Base-by-base conservation (phyloP, 1,140 invertebrate genomes). In the Drosophila cardini region DNA sequence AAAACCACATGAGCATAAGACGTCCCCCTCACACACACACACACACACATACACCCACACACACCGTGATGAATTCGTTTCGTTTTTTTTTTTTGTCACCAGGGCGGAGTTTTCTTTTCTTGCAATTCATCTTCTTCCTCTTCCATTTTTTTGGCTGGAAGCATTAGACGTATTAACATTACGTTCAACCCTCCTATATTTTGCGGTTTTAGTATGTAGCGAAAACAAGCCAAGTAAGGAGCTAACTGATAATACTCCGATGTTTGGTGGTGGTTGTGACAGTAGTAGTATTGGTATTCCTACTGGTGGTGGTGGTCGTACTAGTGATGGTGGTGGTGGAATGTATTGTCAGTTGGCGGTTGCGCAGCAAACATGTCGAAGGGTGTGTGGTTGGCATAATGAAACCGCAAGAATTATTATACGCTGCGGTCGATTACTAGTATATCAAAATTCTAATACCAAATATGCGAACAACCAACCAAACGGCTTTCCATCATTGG, bases 381-480 rank as follows among this genome's bases (percentile, higher is more conserved):
- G 82, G 72, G 67, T 77, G 70, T 81, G 87, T 80, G 83, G 89
- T 89, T 80, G 78, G 76, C 78, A 68, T 90, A 91, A 85, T 89
- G 81, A 91, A 91, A 91, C 89, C 89, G 58, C 89, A 91, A 79
- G 84, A 91, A 91, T 89, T 91, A 91, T 91, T 89, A 89, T 80
- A 90, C 84, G 85, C 84, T 91, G 87, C 76, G 89, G 89, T 91
- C 78, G 84, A 80, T 85, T 84, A 89, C 80, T 91, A 26, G 21
- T 26, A 79, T 81, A 90, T 87, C 80, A 90, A 89, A 82, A 86
- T 71, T 80, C 81, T 74, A 87, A 86, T 82, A 74, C 86, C 48
- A 57, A 16, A 50, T 36, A n/a, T 68, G 13, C 34, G 56, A 15
- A 34, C 34, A 45, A 43, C 57, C 64, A 74, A 75, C 80, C 80